phyloP scores from a whole-genome alignment of 2,888 invertebrate species.

The Ommatoiulus sabulosus region DNA sequence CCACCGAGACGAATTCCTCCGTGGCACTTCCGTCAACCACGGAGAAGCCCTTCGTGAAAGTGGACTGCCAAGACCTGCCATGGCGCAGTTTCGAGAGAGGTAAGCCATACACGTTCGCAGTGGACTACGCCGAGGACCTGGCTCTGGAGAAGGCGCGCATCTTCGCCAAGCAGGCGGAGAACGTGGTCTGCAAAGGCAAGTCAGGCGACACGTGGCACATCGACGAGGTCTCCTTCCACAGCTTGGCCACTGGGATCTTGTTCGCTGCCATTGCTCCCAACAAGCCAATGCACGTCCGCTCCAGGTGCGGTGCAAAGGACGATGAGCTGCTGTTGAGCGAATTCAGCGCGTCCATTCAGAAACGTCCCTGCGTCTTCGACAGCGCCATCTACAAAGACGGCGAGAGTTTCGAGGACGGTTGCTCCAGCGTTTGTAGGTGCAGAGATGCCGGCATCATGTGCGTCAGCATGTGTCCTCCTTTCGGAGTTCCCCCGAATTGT shows the following conservation, averaged over 20 bases:
- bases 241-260: background rate
- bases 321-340: slow-evolving; percentile 44
- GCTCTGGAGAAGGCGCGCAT: slow-evolving; percentile 44
- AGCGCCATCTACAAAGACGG: slow-evolving; percentile 56
- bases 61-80: slow-evolving; percentile 52
- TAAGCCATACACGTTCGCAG: slow-evolving; percentile 35
- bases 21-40: background rate
- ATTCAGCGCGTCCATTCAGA: background rate
- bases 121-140: slow-evolving; percentile 5
- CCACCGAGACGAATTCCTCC: background rate
- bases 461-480: slow-evolving; percentile 55
- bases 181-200: slow-evolving; percentile 31
- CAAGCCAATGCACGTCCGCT: background rate
- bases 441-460: slow-evolving; percentile 39
- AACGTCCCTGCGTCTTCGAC: slow-evolving; percentile 50
- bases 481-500: background rate
- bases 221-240: slow-evolving; percentile 39
- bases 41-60: background rate
- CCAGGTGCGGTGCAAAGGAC: background rate
- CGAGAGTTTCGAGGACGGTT: slow-evolving; percentile 54
- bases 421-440: slow-evolving; percentile 43
- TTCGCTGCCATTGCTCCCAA: background rate
- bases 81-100: slow-evolving; percentile 50
- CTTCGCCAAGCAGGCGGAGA: slow-evolving; percentile 6
- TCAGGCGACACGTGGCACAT: slow-evolving; percentile 52